A percentile compares a stretch with the other conserved stretches of the same genome.
Evolutionary conservation across 1,140 invertebrate species (phyloP).

Genomic region (Parapsyche elsis): DNA sequence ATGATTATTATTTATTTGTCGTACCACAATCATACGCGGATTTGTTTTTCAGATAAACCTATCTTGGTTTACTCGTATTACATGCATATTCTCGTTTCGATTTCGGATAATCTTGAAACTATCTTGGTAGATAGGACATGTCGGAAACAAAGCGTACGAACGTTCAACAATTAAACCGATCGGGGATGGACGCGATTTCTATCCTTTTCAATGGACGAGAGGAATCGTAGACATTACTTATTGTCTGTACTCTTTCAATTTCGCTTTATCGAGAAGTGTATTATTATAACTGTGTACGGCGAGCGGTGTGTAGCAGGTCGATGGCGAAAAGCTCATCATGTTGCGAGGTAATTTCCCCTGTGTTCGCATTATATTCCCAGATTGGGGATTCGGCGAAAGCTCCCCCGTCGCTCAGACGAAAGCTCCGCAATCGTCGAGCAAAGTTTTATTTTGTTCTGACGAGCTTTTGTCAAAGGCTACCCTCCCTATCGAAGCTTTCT

Average conservation of each 20-base stretch:
- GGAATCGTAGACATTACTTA: background rate
- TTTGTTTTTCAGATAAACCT: no score
- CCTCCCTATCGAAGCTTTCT: no score
- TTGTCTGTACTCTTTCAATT: background rate
- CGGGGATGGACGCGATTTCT: no score
- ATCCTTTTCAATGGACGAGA: no score
- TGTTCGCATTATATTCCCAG: slow-evolving; percentile 46
- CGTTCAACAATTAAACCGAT: background rate
- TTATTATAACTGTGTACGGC: background rate
- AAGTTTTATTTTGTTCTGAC: slow-evolving; percentile 22
- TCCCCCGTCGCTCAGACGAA: background rate
- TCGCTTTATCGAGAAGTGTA: background rate
- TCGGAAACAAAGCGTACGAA: no score
- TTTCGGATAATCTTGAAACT: no score
- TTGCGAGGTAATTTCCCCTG: slow-evolving; percentile 44
- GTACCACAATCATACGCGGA: no score
- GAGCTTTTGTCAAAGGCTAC: slow-evolving; percentile 17
- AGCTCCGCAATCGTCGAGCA: slow-evolving; percentile 5
- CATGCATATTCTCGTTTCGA: no score
- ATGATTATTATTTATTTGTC: no score
- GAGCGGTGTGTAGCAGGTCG: background rate
- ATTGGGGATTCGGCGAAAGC: slow-evolving; percentile 19
- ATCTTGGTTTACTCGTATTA: no score
- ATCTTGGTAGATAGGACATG: no score
- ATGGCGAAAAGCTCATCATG: slow-evolving; percentile 40